Percentiles rank a stretch among this genome's conserved stretches.
Conservation (phyloP, 2,888 invertebrate genomes). For the Chromoteleia sp. region DNA sequence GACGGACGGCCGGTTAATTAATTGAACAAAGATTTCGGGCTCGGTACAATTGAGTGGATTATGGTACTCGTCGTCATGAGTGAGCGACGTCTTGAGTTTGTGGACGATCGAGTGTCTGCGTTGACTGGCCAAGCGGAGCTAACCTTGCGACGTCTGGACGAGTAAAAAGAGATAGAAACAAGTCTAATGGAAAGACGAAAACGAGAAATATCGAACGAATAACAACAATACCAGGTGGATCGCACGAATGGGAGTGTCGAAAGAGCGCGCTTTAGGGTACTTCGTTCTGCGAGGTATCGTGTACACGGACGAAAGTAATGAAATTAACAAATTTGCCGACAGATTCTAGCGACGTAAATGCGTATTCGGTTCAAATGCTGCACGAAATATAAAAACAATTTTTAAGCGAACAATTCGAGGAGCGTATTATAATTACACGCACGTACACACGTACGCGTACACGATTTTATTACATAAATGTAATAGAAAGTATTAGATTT, state of each 20-base stretch:
- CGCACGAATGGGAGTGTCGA: conserved; percentile 43
- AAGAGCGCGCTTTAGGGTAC: conserved; percentile 10
- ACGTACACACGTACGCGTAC: too few relatives aligned
- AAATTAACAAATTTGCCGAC: too few relatives aligned
- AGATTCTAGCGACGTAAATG: too few relatives aligned
- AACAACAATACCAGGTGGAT: conserved; percentile 52
- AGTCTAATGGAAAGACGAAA: conserved; percentile 60
- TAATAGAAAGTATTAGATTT: too few relatives aligned
- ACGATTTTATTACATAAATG: too few relatives aligned
- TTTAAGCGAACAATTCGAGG: too few relatives aligned
- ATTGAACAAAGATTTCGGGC: conserved; percentile 45
- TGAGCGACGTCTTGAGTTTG: conserved; percentile 44
- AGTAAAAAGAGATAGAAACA: conserved; percentile 57
- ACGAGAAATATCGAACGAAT: conserved; percentile 59
- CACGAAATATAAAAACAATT: too few relatives aligned
- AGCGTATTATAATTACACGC: too few relatives aligned
- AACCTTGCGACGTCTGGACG: conserved; percentile 65
- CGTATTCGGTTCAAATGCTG: too few relatives aligned
- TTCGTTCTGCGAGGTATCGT: conserved; percentile 2
- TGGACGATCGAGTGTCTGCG: conserved; percentile 49
- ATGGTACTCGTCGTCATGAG: conserved; percentile 47
- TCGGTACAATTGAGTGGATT: conserved; percentile 44
- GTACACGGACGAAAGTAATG: too few relatives aligned
- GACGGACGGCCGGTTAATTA: conserved; percentile 18
- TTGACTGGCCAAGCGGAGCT: conserved; percentile 44